Evolutionary conservation across 2,888 invertebrate genomes (phyloP), one percentile per base, ranked within the genome.

Genomic region (Chymomyza procnemis): DNA sequence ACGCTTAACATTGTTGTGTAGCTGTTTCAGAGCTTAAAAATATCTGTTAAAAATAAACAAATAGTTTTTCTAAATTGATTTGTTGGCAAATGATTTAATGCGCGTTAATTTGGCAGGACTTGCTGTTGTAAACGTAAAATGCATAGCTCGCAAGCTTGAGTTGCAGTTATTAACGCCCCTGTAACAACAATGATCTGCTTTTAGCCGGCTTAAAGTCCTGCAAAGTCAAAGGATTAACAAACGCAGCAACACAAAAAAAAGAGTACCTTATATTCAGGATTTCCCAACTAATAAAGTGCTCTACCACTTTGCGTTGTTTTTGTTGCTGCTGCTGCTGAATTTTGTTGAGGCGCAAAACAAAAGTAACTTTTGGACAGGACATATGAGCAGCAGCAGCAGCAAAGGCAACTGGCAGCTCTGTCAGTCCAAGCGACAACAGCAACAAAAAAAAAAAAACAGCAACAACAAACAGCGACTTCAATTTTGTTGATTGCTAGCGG

Each of bases 401-500:
- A 50, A 18, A 12, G 21, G 19, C 54, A 54, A 54, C 18, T 21
- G 54, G 21, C 54, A 14, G 68, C 66, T 47, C 46, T 41, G 34
- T 41, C 34, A 41, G 34, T 41, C 34, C 34, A 41, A 54, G 47
- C 58, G 46, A 34, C 50, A 65, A 64, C 69, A 76, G 61, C 69
- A 79, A 64, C 75, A 71, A 58, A 70, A 19, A 56, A 34, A 6
- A 55, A 71, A 65, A 57, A 64, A 63, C 75, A 71, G 60, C 67
- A 16, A 57, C 61, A 54, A 14, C 59, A 68, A 67, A 59, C 61
- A 71, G 69, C 76, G 74, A 73, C 74, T 82, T 85, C 80, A 82
- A 82, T 82, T 82, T 80, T 69, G 85, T 73, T 82, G 82, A 82
- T 85, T 82, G 82, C 80, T 14, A 77, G 69, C 64, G 64, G 78